These are phyloP conservation scores for Halcyon malimbica DNA, from an alignment of 2,113 vertebrate genomes.

Conservation along the genomic window DNA sequence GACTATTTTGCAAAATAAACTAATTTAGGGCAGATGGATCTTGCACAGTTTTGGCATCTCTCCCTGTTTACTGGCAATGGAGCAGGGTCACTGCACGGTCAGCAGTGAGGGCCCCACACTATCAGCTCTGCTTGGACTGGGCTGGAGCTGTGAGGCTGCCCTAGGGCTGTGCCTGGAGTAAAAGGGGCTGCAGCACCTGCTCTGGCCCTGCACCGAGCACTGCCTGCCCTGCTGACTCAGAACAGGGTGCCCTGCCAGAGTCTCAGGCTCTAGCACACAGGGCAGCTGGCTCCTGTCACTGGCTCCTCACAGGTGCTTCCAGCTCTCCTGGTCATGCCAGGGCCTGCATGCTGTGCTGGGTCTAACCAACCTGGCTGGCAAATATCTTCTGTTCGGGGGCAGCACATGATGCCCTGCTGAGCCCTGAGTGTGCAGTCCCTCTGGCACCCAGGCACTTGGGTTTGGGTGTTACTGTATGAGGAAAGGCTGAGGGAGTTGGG, in stretches of 20 bases:
- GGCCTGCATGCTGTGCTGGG: not conserved
- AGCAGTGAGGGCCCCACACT: fast-evolving
- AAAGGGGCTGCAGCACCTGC: not conserved
- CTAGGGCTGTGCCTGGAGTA: not conserved
- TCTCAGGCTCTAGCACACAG: not conserved
- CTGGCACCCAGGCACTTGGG: fast-evolving
- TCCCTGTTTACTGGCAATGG: not conserved
- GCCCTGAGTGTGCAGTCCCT: too few relatives aligned
- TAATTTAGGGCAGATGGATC: slow-evolving; percentile 16
- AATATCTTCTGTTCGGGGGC: not conserved
- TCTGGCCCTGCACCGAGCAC: fast-evolving
- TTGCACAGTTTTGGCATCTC: not conserved
- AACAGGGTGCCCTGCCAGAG: not conserved
- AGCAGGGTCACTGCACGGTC: not conserved
- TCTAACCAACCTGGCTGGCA: not conserved
- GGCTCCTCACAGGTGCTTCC: not conserved
- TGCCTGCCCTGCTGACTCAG: fast-evolving
- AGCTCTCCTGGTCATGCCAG: not conserved
- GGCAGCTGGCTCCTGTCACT: not conserved
- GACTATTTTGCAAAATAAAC: not conserved
- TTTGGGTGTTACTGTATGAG: not conserved
- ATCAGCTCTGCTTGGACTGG: not conserved
- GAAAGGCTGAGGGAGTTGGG: too few relatives aligned
- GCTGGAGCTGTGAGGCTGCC: not conserved
- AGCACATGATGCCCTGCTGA: not conserved